Conservation (phyloP, 2,888 invertebrate genomes). For the Aphodius granarius region DNA sequence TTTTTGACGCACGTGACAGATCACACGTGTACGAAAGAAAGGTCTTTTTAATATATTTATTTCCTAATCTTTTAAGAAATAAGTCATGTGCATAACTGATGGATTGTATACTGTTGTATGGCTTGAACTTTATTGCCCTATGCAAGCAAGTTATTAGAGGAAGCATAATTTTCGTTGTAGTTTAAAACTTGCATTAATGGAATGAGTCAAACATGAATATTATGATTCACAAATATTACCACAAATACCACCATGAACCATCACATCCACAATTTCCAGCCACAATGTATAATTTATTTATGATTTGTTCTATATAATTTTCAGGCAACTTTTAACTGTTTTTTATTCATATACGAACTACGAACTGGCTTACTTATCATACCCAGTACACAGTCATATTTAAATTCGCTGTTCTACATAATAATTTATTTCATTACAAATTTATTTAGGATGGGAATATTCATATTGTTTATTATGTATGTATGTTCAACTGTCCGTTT, state of each 20-base stretch:
- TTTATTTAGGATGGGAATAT: not conserved
- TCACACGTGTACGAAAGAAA: no score
- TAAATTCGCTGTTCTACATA: slow-evolving; percentile 31
- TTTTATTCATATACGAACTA: no score
- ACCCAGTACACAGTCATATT: slow-evolving; percentile 3
- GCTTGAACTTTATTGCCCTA: not conserved
- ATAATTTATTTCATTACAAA: slow-evolving; percentile 13
- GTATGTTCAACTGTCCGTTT: not conserved
- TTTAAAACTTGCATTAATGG: not conserved
- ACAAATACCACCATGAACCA: not conserved
- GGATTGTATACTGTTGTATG: not conserved
- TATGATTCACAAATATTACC: not conserved
- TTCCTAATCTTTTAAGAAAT: no score
- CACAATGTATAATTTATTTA: slow-evolving; percentile 17
- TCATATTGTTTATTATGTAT: slow-evolving; percentile 5
- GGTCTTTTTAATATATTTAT: no score
- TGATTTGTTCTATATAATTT: slow-evolving; percentile 25
- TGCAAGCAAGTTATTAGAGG: not conserved
- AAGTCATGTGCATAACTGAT: no score
- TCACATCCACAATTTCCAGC: slow-evolving; percentile 23
- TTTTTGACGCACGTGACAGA: no score
- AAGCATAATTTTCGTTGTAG: slow-evolving; percentile 5
- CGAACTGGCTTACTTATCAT: not conserved
- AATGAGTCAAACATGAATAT: no score
- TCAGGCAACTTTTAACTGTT: not conserved